A percentile compares a stretch with the other conserved stretches of the same genome.
phyloP scores from a whole-genome alignment of 2,797 vertebrate species.

The Gallirallus australis region DNA sequence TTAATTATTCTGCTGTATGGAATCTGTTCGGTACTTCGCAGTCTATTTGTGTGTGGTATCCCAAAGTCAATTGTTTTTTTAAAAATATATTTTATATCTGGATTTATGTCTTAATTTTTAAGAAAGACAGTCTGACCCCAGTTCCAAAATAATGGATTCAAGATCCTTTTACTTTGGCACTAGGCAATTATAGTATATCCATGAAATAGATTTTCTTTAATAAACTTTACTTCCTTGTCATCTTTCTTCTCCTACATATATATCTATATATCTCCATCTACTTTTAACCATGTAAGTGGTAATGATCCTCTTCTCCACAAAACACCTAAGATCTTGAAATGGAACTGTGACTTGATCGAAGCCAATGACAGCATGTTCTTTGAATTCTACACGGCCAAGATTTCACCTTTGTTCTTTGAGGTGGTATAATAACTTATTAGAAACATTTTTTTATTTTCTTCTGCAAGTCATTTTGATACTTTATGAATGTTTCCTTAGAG shows the following conservation, averaged over 20 bases:
- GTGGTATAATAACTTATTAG: neutral
- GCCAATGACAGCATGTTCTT: neutral
- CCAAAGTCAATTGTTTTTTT: neutral
- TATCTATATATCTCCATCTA: neutral
- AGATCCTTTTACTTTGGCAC: neutral
- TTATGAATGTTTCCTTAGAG: neutral
- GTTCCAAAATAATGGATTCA: neutral
- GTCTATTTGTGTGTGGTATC: conserved; percentile 19
- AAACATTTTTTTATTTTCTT: neutral
- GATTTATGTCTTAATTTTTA: conserved; percentile 19
- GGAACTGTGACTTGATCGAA: neutral
- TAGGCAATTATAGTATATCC: fast-evolving
- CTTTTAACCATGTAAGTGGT: neutral
- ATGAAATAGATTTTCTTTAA: neutral
- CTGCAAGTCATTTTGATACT: neutral
- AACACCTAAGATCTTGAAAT: neutral
- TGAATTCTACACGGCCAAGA: neutral
- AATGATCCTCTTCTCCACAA: neutral
- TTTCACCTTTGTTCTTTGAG: neutral
- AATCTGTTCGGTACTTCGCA: neutral
- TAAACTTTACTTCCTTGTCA: neutral
- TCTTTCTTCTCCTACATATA: neutral
- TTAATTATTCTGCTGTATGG: neutral
- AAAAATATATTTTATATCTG: neutral
- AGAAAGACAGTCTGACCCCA: neutral